Conservation (phyloP, 2,113 vertebrate species). For the Condylura cristata region DNA sequence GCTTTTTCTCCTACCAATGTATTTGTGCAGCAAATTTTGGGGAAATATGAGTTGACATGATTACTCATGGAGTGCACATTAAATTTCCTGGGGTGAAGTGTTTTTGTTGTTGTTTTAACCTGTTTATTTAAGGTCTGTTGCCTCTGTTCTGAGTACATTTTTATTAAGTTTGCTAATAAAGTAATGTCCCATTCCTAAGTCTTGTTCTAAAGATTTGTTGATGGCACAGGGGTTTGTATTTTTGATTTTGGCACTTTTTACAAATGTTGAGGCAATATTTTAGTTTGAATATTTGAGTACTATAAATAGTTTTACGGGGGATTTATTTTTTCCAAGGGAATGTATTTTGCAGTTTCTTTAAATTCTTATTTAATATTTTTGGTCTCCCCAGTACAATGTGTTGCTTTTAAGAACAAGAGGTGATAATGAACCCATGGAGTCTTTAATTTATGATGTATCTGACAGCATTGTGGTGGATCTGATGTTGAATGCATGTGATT, state of each 20-base stretch:
- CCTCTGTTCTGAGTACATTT: conserved; percentile 48
- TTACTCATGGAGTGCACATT: conserved; percentile 57
- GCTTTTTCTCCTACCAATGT: conserved; percentile 7
- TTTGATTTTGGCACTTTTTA: not conserved
- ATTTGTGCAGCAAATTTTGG: conserved; percentile 25
- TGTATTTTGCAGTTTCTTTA: conserved; percentile 49
- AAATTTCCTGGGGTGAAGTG: conserved; percentile 5
- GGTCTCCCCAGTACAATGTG: conserved; percentile 41
- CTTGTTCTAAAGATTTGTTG: conserved; percentile 39
- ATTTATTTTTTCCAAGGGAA: not conserved
- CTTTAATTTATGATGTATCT: conserved; percentile 78
- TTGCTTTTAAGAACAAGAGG: conserved; percentile 69
- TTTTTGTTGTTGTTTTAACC: not conserved
- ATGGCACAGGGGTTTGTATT: not conserved
- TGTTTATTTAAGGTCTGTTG: conserved; percentile 10
- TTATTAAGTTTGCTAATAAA: conserved; percentile 58
- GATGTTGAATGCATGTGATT: conserved; percentile 73
- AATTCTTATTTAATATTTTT: conserved; percentile 59
- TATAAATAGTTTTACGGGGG: not conserved
- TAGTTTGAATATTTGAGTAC: conserved; percentile 29
- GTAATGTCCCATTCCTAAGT: conserved; percentile 11
- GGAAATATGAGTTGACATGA: conserved; percentile 25
- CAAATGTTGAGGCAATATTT: not conserved
- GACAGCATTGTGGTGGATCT: conserved; percentile 74
- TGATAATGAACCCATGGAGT: conserved; percentile 55